A percentile compares a stretch with the other conserved stretches of the same genome.
These are phyloP conservation scores for Platycheirus albimanus DNA, from an alignment of 2,888 invertebrate genomes.

Conservation along the genomic window DNA sequence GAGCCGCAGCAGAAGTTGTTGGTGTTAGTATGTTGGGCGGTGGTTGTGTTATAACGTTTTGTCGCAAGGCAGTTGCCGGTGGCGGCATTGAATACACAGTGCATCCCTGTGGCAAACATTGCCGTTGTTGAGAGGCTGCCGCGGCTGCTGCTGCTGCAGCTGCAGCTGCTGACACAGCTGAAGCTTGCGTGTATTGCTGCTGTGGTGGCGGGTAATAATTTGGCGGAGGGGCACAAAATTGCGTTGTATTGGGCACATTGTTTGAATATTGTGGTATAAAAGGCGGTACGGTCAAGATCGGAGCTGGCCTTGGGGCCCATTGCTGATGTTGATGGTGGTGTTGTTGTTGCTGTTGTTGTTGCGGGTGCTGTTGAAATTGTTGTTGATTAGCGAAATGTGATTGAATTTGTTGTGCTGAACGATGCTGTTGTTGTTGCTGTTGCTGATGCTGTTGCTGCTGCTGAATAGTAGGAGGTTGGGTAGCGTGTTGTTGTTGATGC, in stretches of 20 bases:
- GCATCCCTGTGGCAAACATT: conserved; percentile 75
- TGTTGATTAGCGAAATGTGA: conserved; percentile 43
- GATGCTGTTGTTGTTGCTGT: conserved; percentile 55
- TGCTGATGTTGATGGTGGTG: conserved; percentile 74
- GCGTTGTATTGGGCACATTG: conserved; percentile 44
- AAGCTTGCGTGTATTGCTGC: conserved; percentile 41
- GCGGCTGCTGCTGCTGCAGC: conserved; percentile 52
- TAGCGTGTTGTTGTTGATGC: conserved; percentile 70
- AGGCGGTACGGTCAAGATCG: conserved; percentile 63
- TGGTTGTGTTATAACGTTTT: conserved; percentile 60
- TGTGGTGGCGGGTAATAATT: conserved; percentile 47
- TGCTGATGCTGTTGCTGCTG: conserved; percentile 74
- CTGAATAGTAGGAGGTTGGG: conserved; percentile 64
- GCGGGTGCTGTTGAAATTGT: conserved; percentile 73
- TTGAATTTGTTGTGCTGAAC: conserved; percentile 52
- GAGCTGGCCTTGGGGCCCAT: conserved; percentile 41
- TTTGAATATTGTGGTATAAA: conserved; percentile 57
- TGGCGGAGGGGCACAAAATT: conserved; percentile 55
- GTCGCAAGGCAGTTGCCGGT: conserved; percentile 59
- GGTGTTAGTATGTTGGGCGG: conserved; percentile 71
- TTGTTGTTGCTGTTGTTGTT: no score
- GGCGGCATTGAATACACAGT: conserved; percentile 73
- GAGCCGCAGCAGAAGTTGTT: conserved; percentile 74
- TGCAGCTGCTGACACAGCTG: conserved; percentile 75
- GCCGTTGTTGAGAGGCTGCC: conserved; percentile 76